Evolutionary conservation across 2,797 vertebrate species (phyloP), one percentile per base, ranked within the genome.

Genomic region (Scolopax bukidnonensis): DNA sequence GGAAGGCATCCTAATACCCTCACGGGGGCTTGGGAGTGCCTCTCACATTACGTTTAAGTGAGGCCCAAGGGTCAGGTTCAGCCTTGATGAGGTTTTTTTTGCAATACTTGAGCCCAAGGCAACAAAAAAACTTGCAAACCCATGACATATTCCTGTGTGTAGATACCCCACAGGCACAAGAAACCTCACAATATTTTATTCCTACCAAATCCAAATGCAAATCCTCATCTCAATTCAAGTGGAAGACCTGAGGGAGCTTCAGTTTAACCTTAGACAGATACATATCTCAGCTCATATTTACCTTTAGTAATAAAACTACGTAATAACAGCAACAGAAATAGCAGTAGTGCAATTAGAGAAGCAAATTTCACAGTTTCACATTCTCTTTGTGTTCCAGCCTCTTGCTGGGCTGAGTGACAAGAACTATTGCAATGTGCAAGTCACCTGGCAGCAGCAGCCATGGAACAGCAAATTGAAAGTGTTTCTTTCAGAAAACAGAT

Each of bases 1-100:
- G 60, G 36, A 82, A 76, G 12, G 51, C 47, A 79, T n/a, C 59
- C 19, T 5, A 5, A 11, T 10, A 57, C 12, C 36, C 23, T 57
- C 65, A 32, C 0, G 2, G 45, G 4, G 12, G 5, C 25, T 32
- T 47, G 36, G 43, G 36, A 83, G 4, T 23, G 23, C 38, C n/a
- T 71, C 60, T 47, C 6, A 4, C 27, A 15, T 56, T 36, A 67
- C 0, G 0, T 32, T 78, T 21, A 33, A 0, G 13, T 9, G 28
- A 68, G 50, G 41, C 32, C 63, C 43, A 78, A 70, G 3, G 38
- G 28, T 65, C 59, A 75, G 30, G 18, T 19, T 89, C 40, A 79
- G 69, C 40, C 36, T 60, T 20, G 24, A 56, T 13, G 20, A 18
- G 3, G 6, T 47, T 30, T 38, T 50, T 41, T 76, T 59, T 68